These are phyloP conservation scores for Acanthoscelides obtectus DNA, from an alignment of 2,888 invertebrate species.

Conservation along the genomic window DNA sequence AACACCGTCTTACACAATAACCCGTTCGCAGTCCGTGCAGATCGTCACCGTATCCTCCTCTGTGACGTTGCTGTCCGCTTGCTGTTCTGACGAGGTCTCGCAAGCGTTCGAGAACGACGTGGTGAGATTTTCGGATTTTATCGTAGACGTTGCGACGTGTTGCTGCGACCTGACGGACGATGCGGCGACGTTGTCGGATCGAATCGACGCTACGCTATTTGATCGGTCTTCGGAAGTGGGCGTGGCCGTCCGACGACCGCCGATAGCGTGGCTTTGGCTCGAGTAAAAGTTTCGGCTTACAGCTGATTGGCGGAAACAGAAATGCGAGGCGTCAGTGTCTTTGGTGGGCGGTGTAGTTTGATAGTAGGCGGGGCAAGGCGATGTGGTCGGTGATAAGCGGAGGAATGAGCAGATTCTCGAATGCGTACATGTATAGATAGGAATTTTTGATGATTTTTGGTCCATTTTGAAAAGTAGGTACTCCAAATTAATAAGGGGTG, in stretches of 20 bases:
- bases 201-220: background rate
- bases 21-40: constrained; percentile 82
- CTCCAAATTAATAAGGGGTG: too few relatives aligned
- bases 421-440: background rate
- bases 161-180: background rate
- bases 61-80: background rate
- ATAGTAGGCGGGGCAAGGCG: background rate
- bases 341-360: background rate
- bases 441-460: too few relatives aligned
- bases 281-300: constrained; percentile 60
- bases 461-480: too few relatives aligned
- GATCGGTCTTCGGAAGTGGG: constrained; percentile 47
- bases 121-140: background rate
- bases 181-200: constrained; percentile 32
- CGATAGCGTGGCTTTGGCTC: constrained; percentile 72
- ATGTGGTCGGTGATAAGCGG: background rate
- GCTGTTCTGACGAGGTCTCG: background rate
- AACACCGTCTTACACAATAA: constrained; percentile 74
- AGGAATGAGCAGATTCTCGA: background rate
- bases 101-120: background rate
- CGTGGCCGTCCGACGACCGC: constrained; percentile 58
- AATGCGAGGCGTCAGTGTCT: background rate
- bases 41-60: constrained; percentile 54
- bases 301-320: constrained; percentile 17
- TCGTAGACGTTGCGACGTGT: background rate